Percentiles rank a stretch among this genome's conserved stretches.
These are phyloP conservation scores for Volucella inanis DNA, from an alignment of 2,888 invertebrate genomes.

Conservation along the genomic window DNA sequence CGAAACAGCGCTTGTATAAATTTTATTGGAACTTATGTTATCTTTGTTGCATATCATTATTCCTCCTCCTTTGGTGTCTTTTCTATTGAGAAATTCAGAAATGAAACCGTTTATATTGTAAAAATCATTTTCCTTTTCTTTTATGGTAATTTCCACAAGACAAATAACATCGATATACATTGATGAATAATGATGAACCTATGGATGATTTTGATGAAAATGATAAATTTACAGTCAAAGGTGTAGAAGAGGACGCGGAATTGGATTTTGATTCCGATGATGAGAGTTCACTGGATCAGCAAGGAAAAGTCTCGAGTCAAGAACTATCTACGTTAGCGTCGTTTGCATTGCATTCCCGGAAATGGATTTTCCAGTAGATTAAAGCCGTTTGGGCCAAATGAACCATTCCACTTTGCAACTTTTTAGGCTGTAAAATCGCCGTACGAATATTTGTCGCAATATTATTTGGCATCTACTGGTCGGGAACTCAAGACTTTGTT, in stretches of 20 bases:
- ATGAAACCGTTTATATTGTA: no score
- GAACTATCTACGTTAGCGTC: neutral
- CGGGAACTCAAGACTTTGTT: neutral
- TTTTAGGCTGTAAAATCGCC: neutral
- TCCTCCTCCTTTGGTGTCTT: no score
- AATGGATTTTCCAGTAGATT: neutral
- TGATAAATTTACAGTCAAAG: neutral
- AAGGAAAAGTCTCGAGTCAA: conserved; percentile 1
- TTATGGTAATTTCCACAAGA: no score
- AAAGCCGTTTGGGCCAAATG: conserved; percentile 7
- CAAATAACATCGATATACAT: no score
- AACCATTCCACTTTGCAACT: neutral
- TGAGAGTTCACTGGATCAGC: neutral
- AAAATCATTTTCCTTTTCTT: no score
- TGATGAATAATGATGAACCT: neutral
- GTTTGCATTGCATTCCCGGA: conserved; percentile 1
- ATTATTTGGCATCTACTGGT: neutral
- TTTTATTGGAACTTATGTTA: no score
- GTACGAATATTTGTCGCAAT: neutral
- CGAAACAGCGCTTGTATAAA: no score
- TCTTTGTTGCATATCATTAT: no score
- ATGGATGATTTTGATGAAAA: conserved; percentile 2
- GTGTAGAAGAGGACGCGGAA: conserved; percentile 4
- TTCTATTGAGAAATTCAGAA: no score
- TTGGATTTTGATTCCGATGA: neutral